These are phyloP conservation scores for Penaeus vannamei DNA, from an alignment of 1,140 invertebrate genomes.

Conservation along the genomic window DNA sequence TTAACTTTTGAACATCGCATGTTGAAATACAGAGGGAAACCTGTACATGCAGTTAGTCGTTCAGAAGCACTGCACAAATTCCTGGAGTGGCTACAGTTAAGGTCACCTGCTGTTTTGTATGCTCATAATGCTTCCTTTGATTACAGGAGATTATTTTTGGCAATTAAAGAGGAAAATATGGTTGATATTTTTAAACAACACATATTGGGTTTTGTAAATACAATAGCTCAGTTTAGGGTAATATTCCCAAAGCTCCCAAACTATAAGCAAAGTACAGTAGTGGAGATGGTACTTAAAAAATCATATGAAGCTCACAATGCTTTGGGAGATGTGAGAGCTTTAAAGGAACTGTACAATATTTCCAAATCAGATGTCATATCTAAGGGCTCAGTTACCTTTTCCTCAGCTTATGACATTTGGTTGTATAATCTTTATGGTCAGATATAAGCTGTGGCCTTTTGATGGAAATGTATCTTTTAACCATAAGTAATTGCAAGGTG, in stretches of 20 bases:
- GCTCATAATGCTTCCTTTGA: constrained; percentile 38
- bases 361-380: not conserved
- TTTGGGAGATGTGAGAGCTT: not conserved
- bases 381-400: not conserved
- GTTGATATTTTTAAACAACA: not conserved
- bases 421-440: not conserved
- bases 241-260: not conserved
- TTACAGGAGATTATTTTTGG: constrained; percentile 10
- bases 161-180: constrained; percentile 4
- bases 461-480: not conserved
- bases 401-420: constrained; percentile 27
- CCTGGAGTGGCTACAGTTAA: constrained; percentile 14
- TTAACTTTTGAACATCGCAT: not conserved
- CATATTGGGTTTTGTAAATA: constrained; percentile 32
- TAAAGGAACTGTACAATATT: constrained; percentile 11
- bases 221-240: not conserved
- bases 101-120: constrained; percentile 11
- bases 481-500: not conserved
- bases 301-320: constrained; percentile 5
- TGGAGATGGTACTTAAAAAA: not conserved
- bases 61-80: constrained; percentile 11
- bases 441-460: not conserved
- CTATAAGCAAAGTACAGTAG: constrained; percentile 24
- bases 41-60: not conserved
- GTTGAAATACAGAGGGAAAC: not conserved